Conservation (phyloP, 1,140 invertebrate species). For the Cherax quadricarinatus region DNA sequence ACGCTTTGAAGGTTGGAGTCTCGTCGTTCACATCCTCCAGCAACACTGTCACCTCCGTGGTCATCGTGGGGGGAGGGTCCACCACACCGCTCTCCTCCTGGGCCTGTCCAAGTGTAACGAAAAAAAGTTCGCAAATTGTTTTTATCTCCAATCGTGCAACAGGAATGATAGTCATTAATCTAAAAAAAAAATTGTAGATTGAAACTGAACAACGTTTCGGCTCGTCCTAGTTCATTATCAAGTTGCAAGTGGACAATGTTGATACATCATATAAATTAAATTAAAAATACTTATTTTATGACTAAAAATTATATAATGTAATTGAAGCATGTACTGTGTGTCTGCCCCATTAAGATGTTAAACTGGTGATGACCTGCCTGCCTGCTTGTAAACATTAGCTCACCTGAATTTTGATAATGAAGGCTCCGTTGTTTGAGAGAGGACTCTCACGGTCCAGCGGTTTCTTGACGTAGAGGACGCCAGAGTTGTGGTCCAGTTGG, state of each 20-base stretch:
- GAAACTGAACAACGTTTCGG: too few species aligned
- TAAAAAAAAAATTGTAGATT: too few species aligned
- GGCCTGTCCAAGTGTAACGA: constrained; percentile 79
- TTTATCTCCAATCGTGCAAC: not conserved
- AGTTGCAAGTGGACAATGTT: too few species aligned
- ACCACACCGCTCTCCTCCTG: constrained; percentile 82
- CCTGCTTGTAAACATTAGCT: constrained; percentile 70
- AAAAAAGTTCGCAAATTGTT: not conserved
- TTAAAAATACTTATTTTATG: too few species aligned
- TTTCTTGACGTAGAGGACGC: constrained; percentile 86
- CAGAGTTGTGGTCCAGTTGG: constrained; percentile 88
- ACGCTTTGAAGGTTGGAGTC: constrained; percentile 88
- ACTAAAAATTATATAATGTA: too few species aligned
- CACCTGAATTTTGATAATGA: constrained; percentile 89
- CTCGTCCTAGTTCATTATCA: too few species aligned
- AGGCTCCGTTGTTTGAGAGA: constrained; percentile 88
- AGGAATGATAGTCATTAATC: too few species aligned
- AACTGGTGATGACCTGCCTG: too few species aligned
- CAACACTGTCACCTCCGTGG: constrained; percentile 94
- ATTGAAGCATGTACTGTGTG: too few species aligned
- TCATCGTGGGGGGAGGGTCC: constrained; percentile 84
- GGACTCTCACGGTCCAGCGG: constrained; percentile 89
- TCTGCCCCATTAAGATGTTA: too few species aligned
- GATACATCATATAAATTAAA: too few species aligned
- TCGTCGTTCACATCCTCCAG: constrained; percentile 97